A percentile compares a stretch with the other conserved stretches of the same genome.
phyloP scores from a whole-genome alignment of 2,888 invertebrate genomes.

The Hyalella azteca region DNA sequence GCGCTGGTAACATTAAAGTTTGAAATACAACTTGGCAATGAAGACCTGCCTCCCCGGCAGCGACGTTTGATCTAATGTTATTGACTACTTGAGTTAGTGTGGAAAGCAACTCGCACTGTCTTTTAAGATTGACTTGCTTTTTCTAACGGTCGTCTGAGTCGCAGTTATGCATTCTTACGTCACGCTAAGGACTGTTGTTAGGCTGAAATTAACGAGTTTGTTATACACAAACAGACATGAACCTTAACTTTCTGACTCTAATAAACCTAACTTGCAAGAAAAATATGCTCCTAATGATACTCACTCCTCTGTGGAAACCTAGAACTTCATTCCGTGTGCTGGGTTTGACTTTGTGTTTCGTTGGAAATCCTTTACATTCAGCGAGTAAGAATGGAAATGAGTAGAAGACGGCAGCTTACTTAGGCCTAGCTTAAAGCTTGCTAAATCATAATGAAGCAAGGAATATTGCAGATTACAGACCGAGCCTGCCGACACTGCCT shows the following conservation, averaged over 20 bases:
- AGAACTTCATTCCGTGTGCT: no score
- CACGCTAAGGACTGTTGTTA: not conserved
- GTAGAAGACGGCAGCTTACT: not conserved
- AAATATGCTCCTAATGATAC: not conserved
- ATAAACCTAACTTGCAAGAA: not conserved
- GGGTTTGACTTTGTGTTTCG: not conserved
- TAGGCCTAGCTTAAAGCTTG: conserved; percentile 9
- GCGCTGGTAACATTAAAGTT: not conserved
- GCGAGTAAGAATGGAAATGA: not conserved
- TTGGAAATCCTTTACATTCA: not conserved
- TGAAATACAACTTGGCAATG: not conserved
- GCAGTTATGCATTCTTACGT: not conserved
- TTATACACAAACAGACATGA: not conserved
- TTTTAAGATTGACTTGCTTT: not conserved
- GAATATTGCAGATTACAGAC: conserved; percentile 14
- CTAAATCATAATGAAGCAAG: conserved; percentile 9
- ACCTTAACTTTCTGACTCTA: not conserved
- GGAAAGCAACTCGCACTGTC: not conserved
- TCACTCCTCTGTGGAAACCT: no score
- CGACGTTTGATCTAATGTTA: conserved; percentile 17
- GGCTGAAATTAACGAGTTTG: not conserved
- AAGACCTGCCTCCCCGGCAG: not conserved
- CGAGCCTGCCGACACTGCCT: not conserved
- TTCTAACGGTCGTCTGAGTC: no score
- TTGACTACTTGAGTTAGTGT: not conserved